Evolutionary conservation across 2,888 invertebrate species (phyloP).

Genomic region (Trichopoda pennipes): DNA sequence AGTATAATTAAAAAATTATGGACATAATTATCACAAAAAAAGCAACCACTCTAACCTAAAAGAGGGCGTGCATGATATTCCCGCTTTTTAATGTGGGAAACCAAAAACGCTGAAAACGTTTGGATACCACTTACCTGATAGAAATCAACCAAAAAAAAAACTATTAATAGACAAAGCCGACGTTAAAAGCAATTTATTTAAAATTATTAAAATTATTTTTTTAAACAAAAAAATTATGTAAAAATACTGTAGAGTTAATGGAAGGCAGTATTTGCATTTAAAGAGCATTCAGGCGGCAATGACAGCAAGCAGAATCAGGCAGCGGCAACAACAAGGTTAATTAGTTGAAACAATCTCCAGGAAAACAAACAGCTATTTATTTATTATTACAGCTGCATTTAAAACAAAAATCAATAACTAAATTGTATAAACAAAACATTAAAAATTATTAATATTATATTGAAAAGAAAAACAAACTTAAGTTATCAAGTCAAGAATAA

Average conservation of each 20-base stretch:
- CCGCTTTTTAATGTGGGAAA: not conserved
- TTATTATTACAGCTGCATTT: constrained; percentile 44
- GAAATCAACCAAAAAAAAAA: not conserved
- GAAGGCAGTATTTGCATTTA: constrained; percentile 1
- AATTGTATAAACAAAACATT: constrained; percentile 18
- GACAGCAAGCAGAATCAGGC: constrained; percentile 19
- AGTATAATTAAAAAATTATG: constrained; percentile 31
- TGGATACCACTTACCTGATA: constrained; percentile 73
- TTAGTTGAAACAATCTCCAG: constrained; percentile 63
- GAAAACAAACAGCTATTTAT: constrained; percentile 59
- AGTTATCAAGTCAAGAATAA: constrained; percentile 58
- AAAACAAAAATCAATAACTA: constrained; percentile 31
- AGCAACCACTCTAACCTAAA: constrained; percentile 23
- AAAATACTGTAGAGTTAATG: constrained; percentile 12
- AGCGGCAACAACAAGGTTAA: constrained; percentile 57
- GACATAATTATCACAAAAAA: constrained; percentile 38
- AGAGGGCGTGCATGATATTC: constrained; percentile 7
- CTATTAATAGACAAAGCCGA: constrained; percentile 46
- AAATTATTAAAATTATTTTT: constrained; percentile 34
- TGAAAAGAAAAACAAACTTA: constrained; percentile 14
- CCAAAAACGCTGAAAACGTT: constrained; percentile 73
- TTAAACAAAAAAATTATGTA: constrained; percentile 10
- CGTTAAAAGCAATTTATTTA: constrained; percentile 56
- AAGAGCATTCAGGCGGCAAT: constrained; percentile 21
- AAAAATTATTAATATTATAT: constrained; percentile 37